Base-by-base conservation (phyloP, 2,113 vertebrate genomes). In the Strigops habroptila region DNA sequence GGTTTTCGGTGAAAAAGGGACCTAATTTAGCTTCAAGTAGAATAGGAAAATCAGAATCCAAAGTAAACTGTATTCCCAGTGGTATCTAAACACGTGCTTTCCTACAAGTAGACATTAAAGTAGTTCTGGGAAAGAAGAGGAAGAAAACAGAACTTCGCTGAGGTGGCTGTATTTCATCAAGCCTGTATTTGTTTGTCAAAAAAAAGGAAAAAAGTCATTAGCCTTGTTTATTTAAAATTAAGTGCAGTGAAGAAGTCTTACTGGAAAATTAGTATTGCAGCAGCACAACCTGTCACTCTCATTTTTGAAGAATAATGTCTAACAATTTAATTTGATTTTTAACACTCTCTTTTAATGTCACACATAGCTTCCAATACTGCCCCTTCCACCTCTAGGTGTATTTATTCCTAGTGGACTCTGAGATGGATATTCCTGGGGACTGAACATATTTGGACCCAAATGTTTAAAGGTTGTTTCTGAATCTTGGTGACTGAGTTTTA, bases 191-290 rank as follows among this genome's bases (percentile, higher is more conserved):
- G 57, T 85, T 88, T 68, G 37, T 75, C 57, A 24, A 91, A 33
- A 17, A 83, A 71, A 53, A 17, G 39, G 3, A 4, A 23, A 74
- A 75, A 70, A 82, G 35, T 22, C 51, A 84, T 71, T 78, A 84
- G 46, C 31, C 43, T 74, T 81, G 27, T 83, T 95, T 93, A 55
- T 90, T 91, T 90, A 71, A 90, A 93, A 74, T 81, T 75, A 82
- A 0, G 1, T 91, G 55, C 64, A 91, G 88, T 49, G 44, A 78
- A 59, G 43, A 65, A 64, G 14, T 82, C 71, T 67, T 68, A 63
- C 33, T 84, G 65, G 39, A 88, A 90, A 93, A 75, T 0, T 48
- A 14, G 8, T 57, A 74, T 64, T 78, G 52, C 64, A 52, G 30
- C 80, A 41, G 15, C 76, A 17, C 39, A 88, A 23, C 31, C 14